These are phyloP conservation scores for Gryllus bimaculatus DNA, from an alignment of 1,140 invertebrate species.

Conservation along the genomic window DNA sequence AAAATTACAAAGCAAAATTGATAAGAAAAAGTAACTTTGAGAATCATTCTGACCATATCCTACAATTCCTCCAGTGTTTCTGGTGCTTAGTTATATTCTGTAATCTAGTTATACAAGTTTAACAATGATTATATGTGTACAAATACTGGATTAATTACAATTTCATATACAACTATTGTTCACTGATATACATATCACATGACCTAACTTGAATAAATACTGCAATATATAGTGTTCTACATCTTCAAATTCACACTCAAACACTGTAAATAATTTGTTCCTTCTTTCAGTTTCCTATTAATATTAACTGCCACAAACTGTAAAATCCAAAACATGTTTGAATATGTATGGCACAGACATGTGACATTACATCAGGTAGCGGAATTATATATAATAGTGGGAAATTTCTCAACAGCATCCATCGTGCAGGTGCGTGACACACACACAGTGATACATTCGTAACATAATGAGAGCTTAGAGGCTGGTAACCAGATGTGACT, in stretches of 20 bases:
- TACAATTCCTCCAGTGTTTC: neutral
- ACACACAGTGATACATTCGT: neutral
- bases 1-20: neutral
- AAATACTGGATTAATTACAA: neutral
- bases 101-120: neutral
- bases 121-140: neutral
- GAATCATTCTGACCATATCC: neutral
- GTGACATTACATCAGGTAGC: no score
- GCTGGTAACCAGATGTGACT: neutral
- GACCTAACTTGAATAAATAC: no score
- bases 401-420: neutral
- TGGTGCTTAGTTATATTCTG: no score
- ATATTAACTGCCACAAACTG: neutral
- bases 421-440: neutral
- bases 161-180: neutral
- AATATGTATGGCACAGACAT: neutral
- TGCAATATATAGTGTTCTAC: no score
- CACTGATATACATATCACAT: neutral
- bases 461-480: neutral
- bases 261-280: no score
- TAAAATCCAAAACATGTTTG: neutral
- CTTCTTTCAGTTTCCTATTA: neutral
- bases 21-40: neutral
- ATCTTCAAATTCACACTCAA: no score
- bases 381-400: no score